Conservation (phyloP, 1,140 invertebrate species). For the Apis mellifera region Amel_HAv3.1 CM009931.2:2383501-2384000, state of each 20-base stretch:
- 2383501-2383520: constrained; percentile 57
- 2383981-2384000: neutral
- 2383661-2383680: constrained; percentile 4
- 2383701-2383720: neutral
- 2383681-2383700: neutral
- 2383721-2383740: neutral
- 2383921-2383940: too few relatives aligned
- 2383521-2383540: constrained; percentile 34
- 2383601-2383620: constrained; percentile 2
- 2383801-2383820: too few relatives aligned
- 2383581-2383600: constrained; percentile 17
- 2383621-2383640: neutral
- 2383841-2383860: too few relatives aligned
- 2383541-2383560: constrained; percentile 47
- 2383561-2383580: constrained; percentile 52
- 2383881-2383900: too few relatives aligned
- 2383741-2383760: too few relatives aligned
- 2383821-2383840: too few relatives aligned
- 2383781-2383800: too few relatives aligned
- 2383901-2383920: too few relatives aligned
- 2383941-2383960: too few relatives aligned
- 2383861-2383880: too few relatives aligned
- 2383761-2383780: too few relatives aligned
- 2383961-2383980: too few relatives aligned
- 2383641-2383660: neutral